Base-by-base conservation (phyloP, 1,140 invertebrate genomes). In the Vanessa atalanta region DNA sequence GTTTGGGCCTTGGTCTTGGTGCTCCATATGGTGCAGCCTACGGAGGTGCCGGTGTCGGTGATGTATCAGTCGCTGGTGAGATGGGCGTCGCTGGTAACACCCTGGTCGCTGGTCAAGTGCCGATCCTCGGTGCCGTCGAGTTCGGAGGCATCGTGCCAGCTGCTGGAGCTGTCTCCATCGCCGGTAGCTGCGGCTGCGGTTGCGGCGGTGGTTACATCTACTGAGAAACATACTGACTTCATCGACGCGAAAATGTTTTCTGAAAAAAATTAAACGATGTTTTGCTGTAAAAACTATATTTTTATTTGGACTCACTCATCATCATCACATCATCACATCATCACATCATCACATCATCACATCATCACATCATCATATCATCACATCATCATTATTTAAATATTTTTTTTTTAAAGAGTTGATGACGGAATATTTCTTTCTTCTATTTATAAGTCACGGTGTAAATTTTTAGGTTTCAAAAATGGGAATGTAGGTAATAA, bases 11-110 rank as follows among this genome's bases (percentile, higher is more conserved):
- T 43, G 37, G 37, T 43, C 8, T 13, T 13, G 20, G 20, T 26
- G 55, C 55, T 13, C 11, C 23, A 11, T 11, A 13, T 7, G 55
- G 8, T 60, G 78, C 73, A 2, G 73, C 75, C 7, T 88, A 86
- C 31, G 84, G 84, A 2, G 84, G 84, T 31, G 73, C 73, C 14
- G 86, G 86, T 13, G 69, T 83, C 15, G 86, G 86, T 43, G 80
- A 84, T 37, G 79, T 88, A 5, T 77, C 74, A 1, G 85, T 87
- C 12, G 72, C 75, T 14, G 85, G 86, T 5, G 85, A 88, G 64
- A 79, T 88, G 70, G 85, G 84, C 16, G 86, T 88, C 12, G 78
- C 77, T 63, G 85, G 85, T 61, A 83, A 78, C 57, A 83, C 83
- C 11, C 16, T 81, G 53, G 79, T 87, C 6, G 72, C 76, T 23